Percentiles rank a stretch among this genome's conserved stretches.
phyloP scores from a whole-genome alignment of 1,140 invertebrate genomes.

The Hypsibius dujardini region DNA sequence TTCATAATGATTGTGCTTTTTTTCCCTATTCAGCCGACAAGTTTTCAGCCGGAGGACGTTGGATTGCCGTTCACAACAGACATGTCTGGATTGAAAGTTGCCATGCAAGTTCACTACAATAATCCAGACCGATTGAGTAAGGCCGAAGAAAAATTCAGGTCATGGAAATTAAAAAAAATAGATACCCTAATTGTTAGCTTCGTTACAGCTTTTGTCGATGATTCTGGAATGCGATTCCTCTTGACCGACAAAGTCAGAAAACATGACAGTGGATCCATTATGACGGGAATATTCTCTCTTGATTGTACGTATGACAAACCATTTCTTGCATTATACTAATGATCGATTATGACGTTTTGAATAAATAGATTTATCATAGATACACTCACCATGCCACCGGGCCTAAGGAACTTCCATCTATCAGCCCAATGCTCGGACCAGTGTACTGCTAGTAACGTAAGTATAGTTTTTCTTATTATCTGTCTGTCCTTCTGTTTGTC shows the following conservation, averaged over 20 bases:
- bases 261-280: not conserved
- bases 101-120: not conserved
- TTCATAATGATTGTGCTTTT: too few relatives aligned
- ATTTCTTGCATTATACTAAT: too few relatives aligned
- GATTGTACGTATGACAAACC: too few relatives aligned
- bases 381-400: not conserved
- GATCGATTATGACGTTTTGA: too few relatives aligned
- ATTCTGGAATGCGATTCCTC: not conserved
- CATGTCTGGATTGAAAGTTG: not conserved
- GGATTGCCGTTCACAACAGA: not conserved
- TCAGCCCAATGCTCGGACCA: not conserved
- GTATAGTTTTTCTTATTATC: not conserved
- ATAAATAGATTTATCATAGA: not conserved
- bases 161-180: not conserved
- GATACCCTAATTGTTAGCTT: too few relatives aligned
- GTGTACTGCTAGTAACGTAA: not conserved
- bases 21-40: not conserved
- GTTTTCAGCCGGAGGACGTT: not conserved
- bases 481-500: not conserved
- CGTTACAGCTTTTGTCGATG: constrained; percentile 1
- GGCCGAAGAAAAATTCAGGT: not conserved
- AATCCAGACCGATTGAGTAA: not conserved
- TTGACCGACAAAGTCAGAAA: not conserved
- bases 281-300: not conserved
- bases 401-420: not conserved